Base-by-base conservation (phyloP, 1,140 invertebrate genomes). In the Heliothis virescens region DNA sequence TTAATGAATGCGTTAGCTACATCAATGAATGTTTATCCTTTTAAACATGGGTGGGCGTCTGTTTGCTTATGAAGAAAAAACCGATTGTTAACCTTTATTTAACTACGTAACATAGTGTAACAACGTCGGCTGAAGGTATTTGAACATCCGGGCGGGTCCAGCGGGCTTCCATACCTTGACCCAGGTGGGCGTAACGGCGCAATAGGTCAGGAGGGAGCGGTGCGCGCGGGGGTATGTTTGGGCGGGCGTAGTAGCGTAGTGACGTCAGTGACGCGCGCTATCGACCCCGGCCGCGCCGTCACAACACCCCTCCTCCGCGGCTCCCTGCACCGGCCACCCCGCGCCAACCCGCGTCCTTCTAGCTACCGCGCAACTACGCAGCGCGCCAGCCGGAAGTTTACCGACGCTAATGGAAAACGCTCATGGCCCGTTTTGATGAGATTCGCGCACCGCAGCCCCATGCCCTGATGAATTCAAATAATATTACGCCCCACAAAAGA, bases 181-280 rank as follows among this genome's bases (percentile, higher is more conserved):
- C 92, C 90, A 91, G 86, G 92, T 94, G 90, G 91, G 89, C 87
- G 88, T 87, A 88, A 86, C 85, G 87, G 83, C 92, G 92, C 91
- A 91, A 92, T 93, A 92, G 92, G 92, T 94, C 91, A 93, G 73
- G 84, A 86, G 90, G 90, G 85, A 74, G 85, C 62, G 82, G 82
- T 52, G 83, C 62, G 85, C 79, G 86, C 67, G 89, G 88, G 90
- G 86, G 87, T 86, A 85, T 92, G 90, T 93, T 93, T 93, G 90
- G 91, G 88, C 90, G 92, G 86, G 91, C 88, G 91, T 93, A 93
- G 91, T 93, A 91, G 89, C 89, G 92, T 94, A 92, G 88, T 94
- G 92, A 94, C 91, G 92, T 94, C 91, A 93, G 85, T 63, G 88
- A 86, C 89, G 86, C 86, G 89, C 86, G 82, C 80, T 92, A 94